Evolutionary conservation across 2,113 vertebrate genomes (phyloP).

Genomic region (Odocoileus hemionus): DNA sequence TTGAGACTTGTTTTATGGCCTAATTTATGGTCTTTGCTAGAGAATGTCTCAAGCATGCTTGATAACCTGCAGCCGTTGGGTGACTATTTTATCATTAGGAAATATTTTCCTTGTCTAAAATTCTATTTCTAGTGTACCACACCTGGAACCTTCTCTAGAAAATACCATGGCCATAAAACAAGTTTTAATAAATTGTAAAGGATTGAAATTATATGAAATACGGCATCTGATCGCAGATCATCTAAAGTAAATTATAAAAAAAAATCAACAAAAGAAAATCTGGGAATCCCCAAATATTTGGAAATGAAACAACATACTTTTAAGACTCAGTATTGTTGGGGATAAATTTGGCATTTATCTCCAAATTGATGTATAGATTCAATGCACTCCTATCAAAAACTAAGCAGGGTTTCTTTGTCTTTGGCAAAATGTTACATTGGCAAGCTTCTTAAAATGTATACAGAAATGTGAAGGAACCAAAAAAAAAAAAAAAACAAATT

Average conservation of each 20-base stretch:
- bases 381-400: neutral
- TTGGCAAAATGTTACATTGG: neutral
- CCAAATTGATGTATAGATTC: neutral
- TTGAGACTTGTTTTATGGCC: neutral
- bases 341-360: neutral
- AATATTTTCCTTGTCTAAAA: neutral
- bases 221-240: neutral
- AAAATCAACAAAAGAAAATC: neutral
- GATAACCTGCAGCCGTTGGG: neutral
- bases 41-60: neutral
- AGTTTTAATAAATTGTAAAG: neutral
- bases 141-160: neutral
- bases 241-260: neutral
- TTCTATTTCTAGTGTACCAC: neutral
- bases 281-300: neutral
- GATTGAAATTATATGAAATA: neutral
- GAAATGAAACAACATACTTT: neutral
- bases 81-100: neutral
- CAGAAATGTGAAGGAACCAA: neutral
- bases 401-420: neutral
- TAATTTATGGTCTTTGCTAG: neutral
- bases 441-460: neutral
- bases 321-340: neutral
- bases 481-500: neutral
- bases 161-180: neutral